Conservation (phyloP, 1,140 invertebrate genomes). For the Aphelinus atriplicis region DNA sequence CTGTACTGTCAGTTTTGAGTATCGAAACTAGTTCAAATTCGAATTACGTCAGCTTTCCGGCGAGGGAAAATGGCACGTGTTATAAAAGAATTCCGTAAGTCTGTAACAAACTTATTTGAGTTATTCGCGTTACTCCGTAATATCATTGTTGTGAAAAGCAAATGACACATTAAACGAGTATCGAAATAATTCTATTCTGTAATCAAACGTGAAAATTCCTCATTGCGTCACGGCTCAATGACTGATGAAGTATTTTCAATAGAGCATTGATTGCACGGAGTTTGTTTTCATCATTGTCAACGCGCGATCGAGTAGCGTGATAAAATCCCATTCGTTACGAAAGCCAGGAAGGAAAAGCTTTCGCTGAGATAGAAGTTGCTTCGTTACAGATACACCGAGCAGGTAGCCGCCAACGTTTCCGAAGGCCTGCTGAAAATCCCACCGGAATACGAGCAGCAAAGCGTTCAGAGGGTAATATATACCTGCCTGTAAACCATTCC, state of each 20-base stretch:
- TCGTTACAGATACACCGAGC: constrained; percentile 44
- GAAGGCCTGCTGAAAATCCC: constrained; percentile 43
- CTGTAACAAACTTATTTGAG: neutral
- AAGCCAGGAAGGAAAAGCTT: too few species aligned
- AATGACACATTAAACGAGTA: too few species aligned
- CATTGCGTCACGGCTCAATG: too few species aligned
- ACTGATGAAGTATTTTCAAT: too few species aligned
- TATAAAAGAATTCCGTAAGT: constrained; percentile 60
- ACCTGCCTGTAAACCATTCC: neutral
- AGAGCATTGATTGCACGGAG: too few species aligned
- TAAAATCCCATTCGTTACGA: too few species aligned
- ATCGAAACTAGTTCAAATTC: neutral
- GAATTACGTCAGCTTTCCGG: constrained; percentile 38
- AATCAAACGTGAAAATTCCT: too few species aligned
- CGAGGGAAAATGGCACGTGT: constrained; percentile 54
- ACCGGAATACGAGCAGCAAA: constrained; percentile 28
- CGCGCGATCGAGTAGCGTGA: too few species aligned
- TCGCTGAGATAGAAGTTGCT: neutral
- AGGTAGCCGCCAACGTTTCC: constrained; percentile 40
- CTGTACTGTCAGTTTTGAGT: neutral
- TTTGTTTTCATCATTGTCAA: too few species aligned
- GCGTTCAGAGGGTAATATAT: constrained; percentile 28
- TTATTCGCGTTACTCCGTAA: too few species aligned
- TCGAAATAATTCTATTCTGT: too few species aligned
- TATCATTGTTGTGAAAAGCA: too few species aligned